Conservation (phyloP, 1,140 invertebrate genomes). For the Zaprionus taronus region DNA sequence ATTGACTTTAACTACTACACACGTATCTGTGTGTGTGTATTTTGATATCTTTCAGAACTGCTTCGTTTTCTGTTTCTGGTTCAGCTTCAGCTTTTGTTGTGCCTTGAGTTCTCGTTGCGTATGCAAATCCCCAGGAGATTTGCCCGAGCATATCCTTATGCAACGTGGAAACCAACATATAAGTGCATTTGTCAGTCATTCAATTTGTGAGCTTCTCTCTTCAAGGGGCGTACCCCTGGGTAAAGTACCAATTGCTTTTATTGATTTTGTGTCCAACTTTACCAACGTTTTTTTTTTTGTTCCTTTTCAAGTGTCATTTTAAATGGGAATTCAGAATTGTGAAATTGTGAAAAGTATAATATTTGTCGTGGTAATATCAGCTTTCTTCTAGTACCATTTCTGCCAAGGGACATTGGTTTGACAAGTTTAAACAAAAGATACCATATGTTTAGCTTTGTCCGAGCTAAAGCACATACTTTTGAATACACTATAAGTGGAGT, state of each 20-base stretch:
- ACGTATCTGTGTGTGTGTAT: background rate
- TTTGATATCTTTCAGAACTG: slow-evolving; percentile 38
- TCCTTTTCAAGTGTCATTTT: slow-evolving; percentile 21
- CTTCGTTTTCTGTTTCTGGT: slow-evolving; percentile 34
- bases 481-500: background rate
- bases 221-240: slow-evolving; percentile 52
- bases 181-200: slow-evolving; percentile 79
- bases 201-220: slow-evolving; percentile 55
- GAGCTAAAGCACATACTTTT: background rate
- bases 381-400: background rate
- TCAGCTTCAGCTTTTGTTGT: slow-evolving; percentile 31
- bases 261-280: slow-evolving; percentile 65
- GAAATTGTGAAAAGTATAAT: slow-evolving; percentile 24
- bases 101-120: slow-evolving; percentile 46
- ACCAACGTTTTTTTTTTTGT: slow-evolving; percentile 34
- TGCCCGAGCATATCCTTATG: slow-evolving; percentile 44
- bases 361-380: slow-evolving; percentile 28
- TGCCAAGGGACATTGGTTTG: background rate
- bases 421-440: background rate
- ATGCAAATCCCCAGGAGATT: slow-evolving; percentile 69
- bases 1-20: slow-evolving; percentile 4
- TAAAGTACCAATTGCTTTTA: slow-evolving; percentile 72
- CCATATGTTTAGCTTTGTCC: background rate
- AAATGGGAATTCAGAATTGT: slow-evolving; percentile 24
- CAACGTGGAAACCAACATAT: slow-evolving; percentile 46